A percentile compares a stretch with the other conserved stretches of the same genome.
Evolutionary conservation across 1,140 invertebrate genomes (phyloP).

Genomic region (Ceratosolen fusciceps): DNA sequence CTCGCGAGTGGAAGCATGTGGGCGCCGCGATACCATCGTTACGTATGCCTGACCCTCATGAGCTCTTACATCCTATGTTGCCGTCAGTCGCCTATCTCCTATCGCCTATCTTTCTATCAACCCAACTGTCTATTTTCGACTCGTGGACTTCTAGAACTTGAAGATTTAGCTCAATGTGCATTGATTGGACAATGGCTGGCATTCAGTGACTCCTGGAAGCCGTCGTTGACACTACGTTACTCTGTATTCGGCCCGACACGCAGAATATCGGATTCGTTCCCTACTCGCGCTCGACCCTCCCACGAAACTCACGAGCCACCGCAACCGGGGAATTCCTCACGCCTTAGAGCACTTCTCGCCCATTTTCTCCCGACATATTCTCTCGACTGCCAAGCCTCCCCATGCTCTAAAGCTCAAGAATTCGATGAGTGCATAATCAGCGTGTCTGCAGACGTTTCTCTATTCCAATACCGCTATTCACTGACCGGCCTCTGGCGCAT

Average conservation of each 20-base stretch:
- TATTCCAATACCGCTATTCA: too few species aligned
- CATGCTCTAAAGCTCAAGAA: neutral
- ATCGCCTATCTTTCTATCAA: slow-evolving; percentile 2
- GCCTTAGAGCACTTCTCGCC: slow-evolving; percentile 16
- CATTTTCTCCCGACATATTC: slow-evolving; percentile 35
- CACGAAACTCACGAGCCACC: too few species aligned
- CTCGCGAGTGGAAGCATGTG: slow-evolving; percentile 53
- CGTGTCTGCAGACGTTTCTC: neutral
- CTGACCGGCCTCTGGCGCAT: too few species aligned
- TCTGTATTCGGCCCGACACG: slow-evolving; percentile 36
- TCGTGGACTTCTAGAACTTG: neutral
- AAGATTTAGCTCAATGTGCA: slow-evolving; percentile 58
- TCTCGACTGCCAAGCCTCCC: neutral
- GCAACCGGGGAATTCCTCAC: slow-evolving; percentile 29
- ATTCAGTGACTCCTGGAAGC: slow-evolving; percentile 46
- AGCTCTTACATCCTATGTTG: too few species aligned
- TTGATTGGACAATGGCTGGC: slow-evolving; percentile 61
- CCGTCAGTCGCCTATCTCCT: too few species aligned
- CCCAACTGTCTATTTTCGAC: neutral
- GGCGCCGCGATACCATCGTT: slow-evolving; percentile 56
- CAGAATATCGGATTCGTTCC: slow-evolving; percentile 16
- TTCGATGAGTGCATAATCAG: slow-evolving; percentile 21
- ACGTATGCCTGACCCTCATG: too few species aligned
- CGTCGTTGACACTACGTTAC: slow-evolving; percentile 47
- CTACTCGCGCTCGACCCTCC: too few species aligned